Base-by-base conservation (phyloP, 2,113 vertebrate species). In the Gyps fulvus region DNA sequence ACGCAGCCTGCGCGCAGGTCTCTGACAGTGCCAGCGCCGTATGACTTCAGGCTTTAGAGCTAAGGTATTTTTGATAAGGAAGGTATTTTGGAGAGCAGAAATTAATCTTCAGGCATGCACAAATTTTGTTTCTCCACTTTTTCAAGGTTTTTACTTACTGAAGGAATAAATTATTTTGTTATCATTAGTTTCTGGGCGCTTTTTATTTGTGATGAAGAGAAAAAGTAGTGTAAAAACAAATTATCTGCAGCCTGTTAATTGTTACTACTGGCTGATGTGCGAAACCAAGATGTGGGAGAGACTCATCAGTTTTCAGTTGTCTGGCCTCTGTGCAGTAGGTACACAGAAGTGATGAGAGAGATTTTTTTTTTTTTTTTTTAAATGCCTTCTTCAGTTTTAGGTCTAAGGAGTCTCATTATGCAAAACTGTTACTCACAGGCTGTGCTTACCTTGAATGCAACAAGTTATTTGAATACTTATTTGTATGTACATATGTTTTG, bases 21-120 rank as follows among this genome's bases (percentile, higher is more conserved):
- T 45, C 23, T 16, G 38, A 5, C n/a, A 12, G 43, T 6, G 3
- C 36, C 79, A 52, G 40, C 3, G 0, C 47, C 4, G 0, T 22
- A 2, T n/a, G 36, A 23, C 62, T 57, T 26, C 6, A 67, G 27
- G 45, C 65, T 55, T 87, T 20, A 50, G 34, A 23, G 12, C 13
- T 11, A 26, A 67, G 31, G 32, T 70, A 11, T 23, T 52, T 74
- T 40, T 70, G 31, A 32, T 76, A 65, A 49, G 5, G 0, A 52
- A 58, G 82, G 32, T 47, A 49, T 36, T 90, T 67, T 47, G 47
- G 66, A 79, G 43, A 59, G 29, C 38, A 43, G 61, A 54, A 83
- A 32, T 38, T 36, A 49, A 42, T 58, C 36, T 62, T 79, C 38
- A 47, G 72, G 22, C 67, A 55, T 25, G 25, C 19, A 27, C 20